Percentiles rank a stretch among this genome's conserved stretches.
phyloP scores from a whole-genome alignment of 2,888 invertebrate genomes.

The Hylaea fasciaria region DNA sequence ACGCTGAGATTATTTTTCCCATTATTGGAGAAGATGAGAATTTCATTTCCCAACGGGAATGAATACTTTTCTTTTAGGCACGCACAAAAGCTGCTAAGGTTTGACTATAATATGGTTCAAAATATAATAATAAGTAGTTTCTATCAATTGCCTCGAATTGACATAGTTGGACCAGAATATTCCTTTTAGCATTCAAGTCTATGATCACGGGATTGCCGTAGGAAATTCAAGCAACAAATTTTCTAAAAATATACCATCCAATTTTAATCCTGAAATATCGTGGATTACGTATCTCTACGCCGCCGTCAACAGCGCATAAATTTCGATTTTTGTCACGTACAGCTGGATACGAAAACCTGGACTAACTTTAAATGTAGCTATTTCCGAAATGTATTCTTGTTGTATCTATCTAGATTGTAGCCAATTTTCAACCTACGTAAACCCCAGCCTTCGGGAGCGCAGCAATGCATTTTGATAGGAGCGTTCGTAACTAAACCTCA shows the following conservation, averaged over 20 bases:
- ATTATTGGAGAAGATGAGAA: no score
- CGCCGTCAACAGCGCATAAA: slow-evolving; percentile 43
- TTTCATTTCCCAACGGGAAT: no score
- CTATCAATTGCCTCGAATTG: not conserved
- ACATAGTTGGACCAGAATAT: not conserved
- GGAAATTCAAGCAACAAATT: slow-evolving; percentile 27
- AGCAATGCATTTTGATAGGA: slow-evolving; percentile 39
- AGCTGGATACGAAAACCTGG: slow-evolving; percentile 42
- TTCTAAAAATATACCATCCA: slow-evolving; percentile 42
- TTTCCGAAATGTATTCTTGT: slow-evolving; percentile 41
- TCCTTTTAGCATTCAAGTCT: slow-evolving; percentile 4
- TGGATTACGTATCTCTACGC: slow-evolving; percentile 39
- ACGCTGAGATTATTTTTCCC: no score
- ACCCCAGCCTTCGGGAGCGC: slow-evolving; percentile 36
- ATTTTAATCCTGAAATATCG: slow-evolving; percentile 41
- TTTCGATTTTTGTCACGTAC: slow-evolving; percentile 48
- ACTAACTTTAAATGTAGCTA: slow-evolving; percentile 42
- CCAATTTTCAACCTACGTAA: slow-evolving; percentile 36
- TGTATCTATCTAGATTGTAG: slow-evolving; percentile 27
- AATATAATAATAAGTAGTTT: no score
- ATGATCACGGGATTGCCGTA: slow-evolving; percentile 14
- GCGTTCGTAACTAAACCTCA: slow-evolving; percentile 31
- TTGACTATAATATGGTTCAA: no score
- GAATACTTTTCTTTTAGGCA: no score
- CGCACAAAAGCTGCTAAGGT: no score